Evolutionary conservation across 2,888 invertebrate species (phyloP).

Genomic region (Drosophila yooni): DNA sequence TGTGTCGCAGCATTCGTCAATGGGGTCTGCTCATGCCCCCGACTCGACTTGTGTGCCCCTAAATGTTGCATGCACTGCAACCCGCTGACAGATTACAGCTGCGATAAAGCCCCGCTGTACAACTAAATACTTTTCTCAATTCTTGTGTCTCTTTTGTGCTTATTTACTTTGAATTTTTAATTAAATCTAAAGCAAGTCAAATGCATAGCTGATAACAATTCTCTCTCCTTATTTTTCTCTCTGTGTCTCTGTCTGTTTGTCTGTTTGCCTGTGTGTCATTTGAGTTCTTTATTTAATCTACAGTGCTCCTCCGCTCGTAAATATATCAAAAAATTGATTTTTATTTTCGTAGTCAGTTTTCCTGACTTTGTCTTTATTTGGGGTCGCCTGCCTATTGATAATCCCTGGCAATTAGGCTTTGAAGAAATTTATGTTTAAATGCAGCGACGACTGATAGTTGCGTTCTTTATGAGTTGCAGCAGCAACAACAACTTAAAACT

Average conservation of each 20-base stretch:
- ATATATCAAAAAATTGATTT: constrained; percentile 68
- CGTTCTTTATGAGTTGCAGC: constrained; percentile 14
- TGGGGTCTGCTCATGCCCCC: constrained; percentile 18
- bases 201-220: constrained; percentile 59
- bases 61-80: constrained; percentile 36
- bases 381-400: constrained; percentile 55
- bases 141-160: constrained; percentile 40
- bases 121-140: constrained; percentile 21
- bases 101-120: constrained; percentile 62
- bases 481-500: constrained; percentile 26
- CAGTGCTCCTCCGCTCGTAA: constrained; percentile 52
- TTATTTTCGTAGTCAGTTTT: constrained; percentile 52
- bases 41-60: constrained; percentile 47
- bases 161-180: constrained; percentile 54
- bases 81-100: constrained; percentile 79
- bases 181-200: constrained; percentile 62
- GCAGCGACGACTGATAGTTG: constrained; percentile 37
- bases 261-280: constrained; percentile 10
- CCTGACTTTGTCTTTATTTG: constrained; percentile 41
- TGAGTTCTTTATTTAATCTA: constrained; percentile 44
- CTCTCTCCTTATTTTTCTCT: constrained; percentile 5
- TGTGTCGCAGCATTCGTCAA: constrained; percentile 54
- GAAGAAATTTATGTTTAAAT: constrained; percentile 56
- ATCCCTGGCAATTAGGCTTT: constrained; percentile 66
- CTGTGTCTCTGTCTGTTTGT: constrained; percentile 3